Evolutionary conservation across 53 echinoderm and acorn worm species (phyloP).

Genomic region (Apostichopus leukothele): DNA sequence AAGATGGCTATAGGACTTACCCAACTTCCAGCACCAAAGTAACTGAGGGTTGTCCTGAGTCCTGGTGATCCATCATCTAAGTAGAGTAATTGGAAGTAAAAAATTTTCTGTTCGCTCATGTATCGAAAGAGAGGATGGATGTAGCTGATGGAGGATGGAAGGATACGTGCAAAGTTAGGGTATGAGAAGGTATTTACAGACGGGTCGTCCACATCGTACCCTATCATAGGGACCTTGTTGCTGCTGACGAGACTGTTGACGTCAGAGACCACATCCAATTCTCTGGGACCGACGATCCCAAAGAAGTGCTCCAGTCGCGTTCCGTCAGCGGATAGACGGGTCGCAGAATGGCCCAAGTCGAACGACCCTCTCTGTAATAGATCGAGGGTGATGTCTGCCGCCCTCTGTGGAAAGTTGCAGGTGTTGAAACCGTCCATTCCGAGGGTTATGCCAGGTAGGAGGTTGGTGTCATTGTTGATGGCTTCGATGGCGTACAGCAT

Average conservation of each 20-base stretch:
- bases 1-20: neutral
- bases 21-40: conserved; percentile 33
- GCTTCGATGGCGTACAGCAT: conserved; percentile 79
- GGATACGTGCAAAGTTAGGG: conserved; percentile 66
- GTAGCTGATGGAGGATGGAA: conserved; percentile 47
- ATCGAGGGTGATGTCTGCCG: neutral
- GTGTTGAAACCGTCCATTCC: conserved; percentile 86
- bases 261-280: conserved; percentile 54
- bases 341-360: conserved; percentile 63
- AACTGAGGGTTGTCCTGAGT: neutral
- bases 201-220: conserved; percentile 52
- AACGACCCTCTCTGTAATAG: conserved; percentile 46
- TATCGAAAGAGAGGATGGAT: conserved; percentile 58
- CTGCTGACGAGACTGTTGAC: conserved; percentile 51
- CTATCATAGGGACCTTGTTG: conserved; percentile 65
- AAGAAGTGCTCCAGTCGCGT: conserved; percentile 61
- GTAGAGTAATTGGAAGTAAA: conserved; percentile 62
- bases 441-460: conserved; percentile 62
- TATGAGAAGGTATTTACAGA: conserved; percentile 48
- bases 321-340: conserved; percentile 50
- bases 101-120: conserved; percentile 50
- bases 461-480: conserved; percentile 56
- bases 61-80: neutral
- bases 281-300: conserved; percentile 74
- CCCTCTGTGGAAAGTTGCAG: conserved; percentile 45